Percentiles rank a stretch among this genome's conserved stretches.
phyloP scores from a whole-genome alignment of 2,888 invertebrate genomes.

The Axea sp. region DNA sequence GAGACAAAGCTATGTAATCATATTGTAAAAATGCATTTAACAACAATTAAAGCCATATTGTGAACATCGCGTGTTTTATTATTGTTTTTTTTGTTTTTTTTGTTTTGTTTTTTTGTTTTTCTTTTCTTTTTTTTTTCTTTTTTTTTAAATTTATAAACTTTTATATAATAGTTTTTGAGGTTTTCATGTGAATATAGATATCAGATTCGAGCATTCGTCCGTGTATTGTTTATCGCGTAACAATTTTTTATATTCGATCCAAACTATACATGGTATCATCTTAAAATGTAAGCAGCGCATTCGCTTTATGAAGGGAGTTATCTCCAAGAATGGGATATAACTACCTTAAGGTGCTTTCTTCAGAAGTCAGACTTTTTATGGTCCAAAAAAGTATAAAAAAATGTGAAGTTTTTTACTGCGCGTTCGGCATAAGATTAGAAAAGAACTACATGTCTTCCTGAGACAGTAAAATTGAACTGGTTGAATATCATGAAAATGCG shows the following conservation, averaged over 20 bases:
- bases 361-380: constrained; percentile 43
- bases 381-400: constrained; percentile 28
- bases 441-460: constrained; percentile 49
- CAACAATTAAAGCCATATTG: no score
- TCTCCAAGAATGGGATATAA: constrained; percentile 47
- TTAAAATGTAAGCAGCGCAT: constrained; percentile 52
- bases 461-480: constrained; percentile 52
- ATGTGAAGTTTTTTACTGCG: constrained; percentile 39
- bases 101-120: no score
- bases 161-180: constrained; percentile 20
- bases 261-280: constrained; percentile 22
- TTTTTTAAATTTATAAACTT: no score
- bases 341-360: constrained; percentile 50
- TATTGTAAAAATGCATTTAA: no score
- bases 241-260: constrained; percentile 45
- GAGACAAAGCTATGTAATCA: no score
- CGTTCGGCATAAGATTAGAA: constrained; percentile 44
- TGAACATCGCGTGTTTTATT: no score
- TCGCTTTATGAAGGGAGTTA: constrained; percentile 44
- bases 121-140: no score
- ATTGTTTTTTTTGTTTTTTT: no score
- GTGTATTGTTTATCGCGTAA: constrained; percentile 10
- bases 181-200: constrained; percentile 31
- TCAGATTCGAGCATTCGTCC: constrained; percentile 9
- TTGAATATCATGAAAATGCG: constrained; percentile 54